Percentiles rank a stretch among this genome's conserved stretches.
These are phyloP conservation scores for Zaprionus gabonicus DNA, from an alignment of 1,140 invertebrate species.

Conservation along the genomic window DNA sequence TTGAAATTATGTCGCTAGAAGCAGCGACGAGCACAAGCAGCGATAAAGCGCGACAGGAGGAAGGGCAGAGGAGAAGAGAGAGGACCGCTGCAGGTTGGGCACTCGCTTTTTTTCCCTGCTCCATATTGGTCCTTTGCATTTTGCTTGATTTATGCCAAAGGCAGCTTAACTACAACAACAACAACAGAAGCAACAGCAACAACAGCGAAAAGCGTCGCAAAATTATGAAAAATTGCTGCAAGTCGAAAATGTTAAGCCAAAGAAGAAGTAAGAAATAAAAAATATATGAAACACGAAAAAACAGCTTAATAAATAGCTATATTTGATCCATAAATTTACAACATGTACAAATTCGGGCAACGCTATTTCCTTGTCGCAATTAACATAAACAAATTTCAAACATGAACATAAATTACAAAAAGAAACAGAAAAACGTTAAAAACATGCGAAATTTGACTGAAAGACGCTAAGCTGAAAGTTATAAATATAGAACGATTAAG, in stretches of 20 bases:
- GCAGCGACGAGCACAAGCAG: background rate
- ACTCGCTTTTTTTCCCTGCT: background rate
- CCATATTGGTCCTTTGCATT: conserved; percentile 24
- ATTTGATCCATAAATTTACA: conserved; percentile 74
- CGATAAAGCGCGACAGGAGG: background rate
- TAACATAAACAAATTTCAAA: conserved; percentile 46
- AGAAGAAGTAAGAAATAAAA: conserved; percentile 11
- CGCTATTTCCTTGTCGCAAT: conserved; percentile 47
- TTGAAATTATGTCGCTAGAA: conserved; percentile 38
- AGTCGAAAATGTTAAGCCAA: conserved; percentile 63
- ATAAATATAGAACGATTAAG: conserved; percentile 11
- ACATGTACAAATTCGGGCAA: conserved; percentile 40
- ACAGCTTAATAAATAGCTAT: conserved; percentile 69
- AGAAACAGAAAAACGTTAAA: background rate
- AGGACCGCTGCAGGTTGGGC: background rate
- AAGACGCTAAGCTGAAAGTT: conserved; percentile 4
- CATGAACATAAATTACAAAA: conserved; percentile 46
- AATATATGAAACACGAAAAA: conserved; percentile 14
- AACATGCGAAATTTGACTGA: conserved; percentile 1
- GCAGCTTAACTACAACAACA: conserved; percentile 24
- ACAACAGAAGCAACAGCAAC: background rate
- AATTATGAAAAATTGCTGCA: conserved; percentile 80
- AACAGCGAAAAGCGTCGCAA: conserved; percentile 34
- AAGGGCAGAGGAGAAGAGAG: background rate
- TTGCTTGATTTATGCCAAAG: conserved; percentile 75